Evolutionary conservation across 2,888 invertebrate species (phyloP).

Genomic region (Icerya purchasi): DNA sequence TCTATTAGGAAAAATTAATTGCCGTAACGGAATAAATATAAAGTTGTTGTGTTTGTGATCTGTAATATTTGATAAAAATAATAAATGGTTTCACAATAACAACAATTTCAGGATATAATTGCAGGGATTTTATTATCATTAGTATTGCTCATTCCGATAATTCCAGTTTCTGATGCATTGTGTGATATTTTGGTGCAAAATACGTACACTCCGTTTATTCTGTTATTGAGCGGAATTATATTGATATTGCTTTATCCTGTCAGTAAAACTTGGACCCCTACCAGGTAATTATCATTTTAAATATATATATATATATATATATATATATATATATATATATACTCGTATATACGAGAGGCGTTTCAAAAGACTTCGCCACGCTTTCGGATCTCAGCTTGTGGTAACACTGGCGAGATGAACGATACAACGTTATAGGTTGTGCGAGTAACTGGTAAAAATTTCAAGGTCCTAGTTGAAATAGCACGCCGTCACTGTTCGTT

Average conservation of each 20-base stretch:
- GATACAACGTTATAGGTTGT: too few relatives aligned
- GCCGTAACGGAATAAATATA: too few relatives aligned
- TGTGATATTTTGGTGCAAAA: constrained; percentile 50
- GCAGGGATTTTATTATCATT: constrained; percentile 50
- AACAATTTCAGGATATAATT: constrained; percentile 48
- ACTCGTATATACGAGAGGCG: not conserved
- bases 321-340: constrained; percentile 3
- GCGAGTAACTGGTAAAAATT: too few relatives aligned
- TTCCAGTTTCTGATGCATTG: constrained; percentile 50
- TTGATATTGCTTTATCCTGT: constrained; percentile 59
- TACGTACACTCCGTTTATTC: constrained; percentile 38
- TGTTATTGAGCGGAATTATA: constrained; percentile 40
- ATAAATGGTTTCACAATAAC: not conserved
- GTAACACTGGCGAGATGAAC: too few relatives aligned
- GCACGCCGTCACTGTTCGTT: too few relatives aligned
- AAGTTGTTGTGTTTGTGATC: too few relatives aligned
- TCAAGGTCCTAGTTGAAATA: too few relatives aligned
- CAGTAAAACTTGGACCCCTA: constrained; percentile 72
- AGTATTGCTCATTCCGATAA: constrained; percentile 42
- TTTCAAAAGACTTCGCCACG: too few relatives aligned
- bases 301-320: not conserved
- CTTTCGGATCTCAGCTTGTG: too few relatives aligned
- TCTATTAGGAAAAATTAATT: too few relatives aligned
- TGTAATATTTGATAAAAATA: not conserved
- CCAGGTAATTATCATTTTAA: constrained; percentile 35